These are phyloP conservation scores for Coendou prehensilis DNA, from an alignment of 2,797 vertebrate genomes.

Conservation along the genomic window DNA sequence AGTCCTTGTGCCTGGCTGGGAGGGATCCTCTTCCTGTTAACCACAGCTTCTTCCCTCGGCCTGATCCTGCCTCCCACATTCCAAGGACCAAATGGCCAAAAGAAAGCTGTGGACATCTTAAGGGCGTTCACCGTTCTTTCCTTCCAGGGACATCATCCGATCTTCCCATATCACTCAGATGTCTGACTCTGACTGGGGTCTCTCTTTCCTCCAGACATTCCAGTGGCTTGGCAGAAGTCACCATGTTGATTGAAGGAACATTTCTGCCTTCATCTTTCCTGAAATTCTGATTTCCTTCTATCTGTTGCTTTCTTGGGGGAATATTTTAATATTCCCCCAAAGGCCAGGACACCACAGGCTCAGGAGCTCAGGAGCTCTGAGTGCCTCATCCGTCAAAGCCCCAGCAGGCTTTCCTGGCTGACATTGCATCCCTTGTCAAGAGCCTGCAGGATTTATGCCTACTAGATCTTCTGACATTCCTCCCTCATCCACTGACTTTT, in stretches of 20 bases:
- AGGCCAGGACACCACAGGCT: neutral
- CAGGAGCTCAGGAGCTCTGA: neutral
- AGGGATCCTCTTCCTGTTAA: neutral
- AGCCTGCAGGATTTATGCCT: neutral
- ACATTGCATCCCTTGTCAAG: neutral
- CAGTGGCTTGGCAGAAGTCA: constrained; percentile 23
- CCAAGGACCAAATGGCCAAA: neutral
- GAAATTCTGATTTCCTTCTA: neutral
- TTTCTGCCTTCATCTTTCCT: neutral
- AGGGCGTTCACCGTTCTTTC: neutral
- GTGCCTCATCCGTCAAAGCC: neutral
- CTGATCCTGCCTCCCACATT: neutral
- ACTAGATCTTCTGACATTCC: neutral
- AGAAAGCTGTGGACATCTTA: neutral
- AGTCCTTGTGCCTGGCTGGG: no score
- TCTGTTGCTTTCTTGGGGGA: neutral
- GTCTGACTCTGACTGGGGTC: neutral
- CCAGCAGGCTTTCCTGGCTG: neutral
- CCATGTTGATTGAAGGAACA: neutral
- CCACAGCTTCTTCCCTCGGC: neutral
- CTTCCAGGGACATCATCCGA: neutral
- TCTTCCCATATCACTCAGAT: neutral
- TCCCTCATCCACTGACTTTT: neutral
- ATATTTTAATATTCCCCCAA: neutral
- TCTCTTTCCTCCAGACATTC: constrained; percentile 19